Evolutionary conservation across 2,797 vertebrate species (phyloP), one percentile per base, ranked within the genome.

Genomic region (Paramormyrops hopkinsi): DNA sequence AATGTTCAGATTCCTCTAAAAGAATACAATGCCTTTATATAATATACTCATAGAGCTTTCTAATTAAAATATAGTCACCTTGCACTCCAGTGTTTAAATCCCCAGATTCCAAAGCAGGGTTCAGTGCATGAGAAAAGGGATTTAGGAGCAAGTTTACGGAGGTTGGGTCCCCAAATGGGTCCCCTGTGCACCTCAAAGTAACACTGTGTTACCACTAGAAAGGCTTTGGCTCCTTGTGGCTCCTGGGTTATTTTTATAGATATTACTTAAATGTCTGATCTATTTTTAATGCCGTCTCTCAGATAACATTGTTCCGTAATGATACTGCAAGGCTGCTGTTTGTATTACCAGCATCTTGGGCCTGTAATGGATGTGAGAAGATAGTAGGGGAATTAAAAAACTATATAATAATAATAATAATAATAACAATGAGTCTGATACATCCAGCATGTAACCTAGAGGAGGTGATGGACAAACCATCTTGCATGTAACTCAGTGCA

Each of bases 231-330:
- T 89, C 59, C 48, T 50, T 12, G 19, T 62, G 1, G 29, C 46
- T 89, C 51, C 65, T 54, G 22, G 19, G 62, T 65, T 87, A 53
- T 84, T 88, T 90, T 90, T 90, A 53, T 87, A 86, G 90, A 85
- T 83, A 25, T 17, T 53, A 37, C 29, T 76, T 87, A 87, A 89
- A 69, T 33, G 82, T 25, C 84, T 37, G 53, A n/a, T 79, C 83
- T 89, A 90, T 88, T 91, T 88, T 86, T 87, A 88, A 25, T 82
- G 19, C 25, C 8, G 12, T 51, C 37, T 88, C 37, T 89, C 25
- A 82, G 54, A 73, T 88, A 8, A 51, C 53, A 56, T 19, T 87
- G n/a, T 50, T 84, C 88, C 88, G 82, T 46, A 84, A 56, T 11
- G 44, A n/a, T 85, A 50, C 33, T 25, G 22, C 14, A 19, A 44